Conservation (phyloP, 2,113 vertebrate genomes). For the Platysteira castanea region DNA sequence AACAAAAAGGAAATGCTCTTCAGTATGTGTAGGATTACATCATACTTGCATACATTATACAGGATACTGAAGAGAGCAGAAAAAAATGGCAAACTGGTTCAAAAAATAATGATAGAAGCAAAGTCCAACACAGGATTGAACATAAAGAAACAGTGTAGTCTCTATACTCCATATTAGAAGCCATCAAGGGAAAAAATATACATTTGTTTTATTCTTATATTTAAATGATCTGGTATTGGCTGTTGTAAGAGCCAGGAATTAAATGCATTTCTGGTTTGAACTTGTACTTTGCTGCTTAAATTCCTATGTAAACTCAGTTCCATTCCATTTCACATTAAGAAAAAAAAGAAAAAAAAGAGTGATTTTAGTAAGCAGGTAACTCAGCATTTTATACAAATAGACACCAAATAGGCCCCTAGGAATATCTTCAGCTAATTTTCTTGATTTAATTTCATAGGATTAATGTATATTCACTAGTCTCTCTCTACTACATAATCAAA, state of each 20-base stretch:
- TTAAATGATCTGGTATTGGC: not conserved
- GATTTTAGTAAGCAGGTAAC: slow-evolving; percentile 39
- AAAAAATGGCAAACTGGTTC: not conserved
- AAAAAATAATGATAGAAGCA: not conserved
- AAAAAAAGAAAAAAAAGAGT: not conserved
- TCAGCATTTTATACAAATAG: slow-evolving; percentile 70
- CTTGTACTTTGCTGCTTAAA: not conserved
- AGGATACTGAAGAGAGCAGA: not conserved
- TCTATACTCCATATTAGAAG: not conserved
- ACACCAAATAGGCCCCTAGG: slow-evolving; percentile 62
- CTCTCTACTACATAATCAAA: slow-evolving; percentile 68
- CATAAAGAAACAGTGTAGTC: not conserved
- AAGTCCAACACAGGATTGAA: not conserved
- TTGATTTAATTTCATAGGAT: slow-evolving; percentile 76
- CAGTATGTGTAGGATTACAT: not conserved
- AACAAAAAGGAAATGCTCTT: not conserved
- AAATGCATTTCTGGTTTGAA: not conserved
- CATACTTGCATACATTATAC: not conserved
- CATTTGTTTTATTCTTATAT: not conserved
- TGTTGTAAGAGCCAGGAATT: not conserved
- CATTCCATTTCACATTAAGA: not conserved
- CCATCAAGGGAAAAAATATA: not conserved
- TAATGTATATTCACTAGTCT: slow-evolving; percentile 73
- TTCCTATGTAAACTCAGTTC: not conserved
- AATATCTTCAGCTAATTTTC: slow-evolving; percentile 70